Percentiles rank a stretch among this genome's conserved stretches.
These are phyloP conservation scores for Microplitis demolitor DNA, from an alignment of 1,140 invertebrate species.

Conservation along the genomic window DNA sequence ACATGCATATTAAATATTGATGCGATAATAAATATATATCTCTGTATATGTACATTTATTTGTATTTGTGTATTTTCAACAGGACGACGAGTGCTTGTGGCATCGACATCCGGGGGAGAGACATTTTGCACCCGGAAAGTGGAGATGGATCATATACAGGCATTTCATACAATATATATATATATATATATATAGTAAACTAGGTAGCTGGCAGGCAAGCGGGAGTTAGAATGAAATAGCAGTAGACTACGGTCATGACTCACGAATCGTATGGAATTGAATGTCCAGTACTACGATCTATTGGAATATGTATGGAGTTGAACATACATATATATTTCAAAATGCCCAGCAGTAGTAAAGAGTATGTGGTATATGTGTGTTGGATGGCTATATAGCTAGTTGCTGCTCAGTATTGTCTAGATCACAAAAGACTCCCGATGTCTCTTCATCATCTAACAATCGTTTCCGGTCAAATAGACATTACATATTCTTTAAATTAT, in stretches of 20 bases:
- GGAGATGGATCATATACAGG: constrained; percentile 16
- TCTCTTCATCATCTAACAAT: constrained; percentile 18
- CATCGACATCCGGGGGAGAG: too few relatives aligned
- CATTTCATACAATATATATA: background rate
- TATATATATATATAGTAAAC: too few relatives aligned
- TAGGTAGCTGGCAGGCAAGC: background rate
- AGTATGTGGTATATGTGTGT: background rate
- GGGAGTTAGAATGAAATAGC: too few relatives aligned
- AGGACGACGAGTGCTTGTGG: too few relatives aligned
- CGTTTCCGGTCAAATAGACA: background rate
- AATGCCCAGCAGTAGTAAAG: background rate
- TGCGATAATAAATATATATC: too few relatives aligned
- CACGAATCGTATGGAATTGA: constrained; percentile 19
- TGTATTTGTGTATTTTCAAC: too few relatives aligned
- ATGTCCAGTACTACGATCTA: background rate
- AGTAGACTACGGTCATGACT: constrained; percentile 16
- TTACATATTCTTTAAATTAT: background rate
- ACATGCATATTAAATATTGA: too few relatives aligned
- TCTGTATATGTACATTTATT: too few relatives aligned
- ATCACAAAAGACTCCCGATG: constrained; percentile 17
- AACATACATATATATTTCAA: background rate
- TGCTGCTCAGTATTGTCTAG: background rate
- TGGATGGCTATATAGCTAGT: background rate
- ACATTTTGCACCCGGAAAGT: too few relatives aligned
- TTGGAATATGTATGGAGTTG: background rate